These are phyloP conservation scores for Anabacerthia variegaticeps DNA, from an alignment of 2,797 vertebrate genomes.

Conservation along the genomic window DNA sequence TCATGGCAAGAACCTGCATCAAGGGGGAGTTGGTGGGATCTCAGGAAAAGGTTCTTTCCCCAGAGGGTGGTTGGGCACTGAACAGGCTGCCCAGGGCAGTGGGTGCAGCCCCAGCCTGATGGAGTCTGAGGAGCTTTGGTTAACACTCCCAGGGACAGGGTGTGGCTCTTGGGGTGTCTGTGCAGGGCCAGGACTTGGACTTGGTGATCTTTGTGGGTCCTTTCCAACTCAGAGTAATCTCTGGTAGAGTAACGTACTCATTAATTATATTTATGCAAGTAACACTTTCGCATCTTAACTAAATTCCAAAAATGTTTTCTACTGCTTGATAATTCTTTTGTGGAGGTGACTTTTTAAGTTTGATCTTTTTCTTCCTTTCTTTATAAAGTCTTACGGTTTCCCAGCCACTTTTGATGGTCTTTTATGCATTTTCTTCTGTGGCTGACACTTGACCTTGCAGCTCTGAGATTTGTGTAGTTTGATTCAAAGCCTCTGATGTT, in stretches of 20 bases:
- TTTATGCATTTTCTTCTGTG: slow-evolving; percentile 53
- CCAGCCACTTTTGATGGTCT: slow-evolving; percentile 49
- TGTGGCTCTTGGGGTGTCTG: neutral
- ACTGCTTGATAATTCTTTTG: neutral
- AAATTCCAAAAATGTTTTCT: slow-evolving; percentile 3
- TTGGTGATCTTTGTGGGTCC: no score
- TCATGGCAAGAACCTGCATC: neutral
- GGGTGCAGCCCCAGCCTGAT: neutral
- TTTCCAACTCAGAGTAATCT: neutral
- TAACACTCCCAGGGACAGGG: neutral
- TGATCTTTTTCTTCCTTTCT: neutral
- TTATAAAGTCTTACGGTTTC: slow-evolving; percentile 43
- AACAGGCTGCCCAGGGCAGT: no score
- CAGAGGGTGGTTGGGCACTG: no score
- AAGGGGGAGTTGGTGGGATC: no score
- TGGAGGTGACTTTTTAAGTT: slow-evolving; percentile 1
- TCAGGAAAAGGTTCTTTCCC: neutral
- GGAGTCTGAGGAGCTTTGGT: neutral
- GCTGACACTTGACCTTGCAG: slow-evolving; percentile 50
- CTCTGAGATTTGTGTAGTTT: slow-evolving; percentile 67
- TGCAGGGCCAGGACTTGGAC: neutral
- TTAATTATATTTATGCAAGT: neutral
- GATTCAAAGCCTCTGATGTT: slow-evolving; percentile 72
- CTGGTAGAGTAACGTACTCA: neutral
- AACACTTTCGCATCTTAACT: neutral